phyloP scores from a whole-genome alignment of 2,113 vertebrate genomes.

The Scolopax mira region DNA sequence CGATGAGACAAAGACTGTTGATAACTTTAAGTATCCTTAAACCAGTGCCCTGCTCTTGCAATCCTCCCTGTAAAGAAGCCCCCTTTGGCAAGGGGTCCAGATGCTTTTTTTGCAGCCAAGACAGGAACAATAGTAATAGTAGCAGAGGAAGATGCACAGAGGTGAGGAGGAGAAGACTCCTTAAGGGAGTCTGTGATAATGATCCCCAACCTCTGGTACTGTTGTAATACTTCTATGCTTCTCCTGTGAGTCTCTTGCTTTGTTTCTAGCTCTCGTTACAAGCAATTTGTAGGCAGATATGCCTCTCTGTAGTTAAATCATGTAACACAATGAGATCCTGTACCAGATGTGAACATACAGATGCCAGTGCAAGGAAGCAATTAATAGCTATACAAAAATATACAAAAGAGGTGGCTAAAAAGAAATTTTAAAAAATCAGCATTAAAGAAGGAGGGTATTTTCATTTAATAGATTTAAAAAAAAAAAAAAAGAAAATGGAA shows the following conservation, averaged over 20 bases:
- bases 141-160: neutral
- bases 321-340: neutral
- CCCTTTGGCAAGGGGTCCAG: neutral
- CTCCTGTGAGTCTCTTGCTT: neutral
- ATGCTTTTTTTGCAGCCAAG: neutral
- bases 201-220: neutral
- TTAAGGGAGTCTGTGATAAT: neutral
- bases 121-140: neutral
- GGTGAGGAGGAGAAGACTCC: neutral
- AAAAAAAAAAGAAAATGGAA: neutral
- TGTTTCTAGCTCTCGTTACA: neutral
- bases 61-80: rapidly evolving
- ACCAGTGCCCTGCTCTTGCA: neutral
- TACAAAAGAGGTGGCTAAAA: neutral
- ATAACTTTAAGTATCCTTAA: neutral
- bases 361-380: neutral
- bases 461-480: neutral
- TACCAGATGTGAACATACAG: neutral
- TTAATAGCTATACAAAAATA: neutral
- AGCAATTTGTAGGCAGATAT: neutral
- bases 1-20: neutral
- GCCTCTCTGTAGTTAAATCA: neutral
- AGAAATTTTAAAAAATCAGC: neutral
- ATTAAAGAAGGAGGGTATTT: neutral
- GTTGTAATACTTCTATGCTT: neutral